Evolutionary conservation across 2,113 vertebrate species (phyloP).

Genomic region (Larimichthys crocea): DNA sequence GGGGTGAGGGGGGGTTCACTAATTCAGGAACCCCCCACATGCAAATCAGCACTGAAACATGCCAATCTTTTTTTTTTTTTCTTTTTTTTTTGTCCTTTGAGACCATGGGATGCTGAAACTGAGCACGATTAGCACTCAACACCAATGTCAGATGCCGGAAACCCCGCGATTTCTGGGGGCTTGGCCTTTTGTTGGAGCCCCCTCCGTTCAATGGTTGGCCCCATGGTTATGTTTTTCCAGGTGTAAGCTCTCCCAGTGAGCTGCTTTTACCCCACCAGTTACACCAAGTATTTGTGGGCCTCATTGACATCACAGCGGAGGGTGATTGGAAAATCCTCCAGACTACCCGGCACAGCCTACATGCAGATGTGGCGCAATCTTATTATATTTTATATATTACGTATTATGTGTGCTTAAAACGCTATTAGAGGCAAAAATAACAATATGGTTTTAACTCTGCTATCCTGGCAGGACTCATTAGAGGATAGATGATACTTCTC

Average conservation of each 20-base stretch:
- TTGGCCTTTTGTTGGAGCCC: constrained; percentile 44
- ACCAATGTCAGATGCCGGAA: constrained; percentile 52
- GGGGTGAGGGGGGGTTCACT: constrained; percentile 29
- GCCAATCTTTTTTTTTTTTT: constrained; percentile 29
- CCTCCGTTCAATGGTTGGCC: constrained; percentile 28
- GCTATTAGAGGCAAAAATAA: constrained; percentile 34
- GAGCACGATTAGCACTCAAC: constrained; percentile 59
- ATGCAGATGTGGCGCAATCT: constrained; percentile 17
- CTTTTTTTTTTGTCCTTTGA: background rate
- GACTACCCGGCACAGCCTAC: background rate
- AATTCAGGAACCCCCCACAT: constrained; percentile 69
- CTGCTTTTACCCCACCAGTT: background rate
- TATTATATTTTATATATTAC: constrained; percentile 13
- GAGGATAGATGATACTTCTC: constrained; percentile 50
- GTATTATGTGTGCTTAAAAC: constrained; percentile 16
- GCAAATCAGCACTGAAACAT: constrained; percentile 65
- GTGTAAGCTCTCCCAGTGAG: constrained; percentile 46
- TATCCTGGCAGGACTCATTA: constrained; percentile 58
- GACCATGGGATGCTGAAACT: constrained; percentile 46
- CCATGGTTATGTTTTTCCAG: constrained; percentile 57
- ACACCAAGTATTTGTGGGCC: constrained; percentile 4
- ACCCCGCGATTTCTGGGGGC: constrained; percentile 34
- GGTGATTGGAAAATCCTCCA: constrained; percentile 1
- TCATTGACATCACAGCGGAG: background rate
- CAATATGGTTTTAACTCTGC: constrained; percentile 46